Conservation (phyloP, 2,888 invertebrate species). For the Stenchaetothrips biformis region DNA sequence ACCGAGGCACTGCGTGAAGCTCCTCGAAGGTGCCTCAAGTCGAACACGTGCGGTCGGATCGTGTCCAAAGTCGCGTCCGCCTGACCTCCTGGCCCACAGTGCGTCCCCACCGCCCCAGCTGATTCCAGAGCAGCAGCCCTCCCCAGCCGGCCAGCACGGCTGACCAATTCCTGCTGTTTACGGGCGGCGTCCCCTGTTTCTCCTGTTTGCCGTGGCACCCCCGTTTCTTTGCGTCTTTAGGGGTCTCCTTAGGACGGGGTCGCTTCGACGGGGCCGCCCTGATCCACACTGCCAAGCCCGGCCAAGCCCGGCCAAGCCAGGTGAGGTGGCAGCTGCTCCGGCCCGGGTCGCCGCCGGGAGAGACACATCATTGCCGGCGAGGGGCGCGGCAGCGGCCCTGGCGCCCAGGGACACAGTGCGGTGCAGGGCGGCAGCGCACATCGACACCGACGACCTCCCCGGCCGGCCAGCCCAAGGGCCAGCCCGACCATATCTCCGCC, state of each 20-base stretch:
- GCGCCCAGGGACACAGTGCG: neutral
- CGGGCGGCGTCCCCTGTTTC: too few relatives aligned
- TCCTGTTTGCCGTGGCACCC: neutral
- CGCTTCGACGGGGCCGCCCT: neutral
- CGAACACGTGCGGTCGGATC: too few relatives aligned
- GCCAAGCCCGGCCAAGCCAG: neutral
- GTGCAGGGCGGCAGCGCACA: neutral
- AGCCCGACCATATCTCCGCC: too few relatives aligned
- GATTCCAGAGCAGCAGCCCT: too few relatives aligned
- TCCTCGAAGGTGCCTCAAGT: too few relatives aligned
- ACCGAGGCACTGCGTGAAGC: too few relatives aligned
- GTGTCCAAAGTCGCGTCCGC: too few relatives aligned
- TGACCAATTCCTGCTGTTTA: too few relatives aligned
- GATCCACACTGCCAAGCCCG: neutral
- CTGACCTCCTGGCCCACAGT: neutral
- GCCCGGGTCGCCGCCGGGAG: neutral
- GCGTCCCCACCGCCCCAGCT: neutral
- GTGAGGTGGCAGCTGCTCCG: neutral
- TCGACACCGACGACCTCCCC: neutral
- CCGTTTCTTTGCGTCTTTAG: conserved; percentile 3
- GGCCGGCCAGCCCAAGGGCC: neutral
- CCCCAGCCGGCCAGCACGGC: too few relatives aligned
- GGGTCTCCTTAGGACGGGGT: conserved; percentile 3
- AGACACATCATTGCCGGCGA: too few relatives aligned
- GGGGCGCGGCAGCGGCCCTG: neutral